These are phyloP conservation scores for Macrobrachium nipponense DNA, from an alignment of 1,140 invertebrate species.

Conservation along the genomic window DNA sequence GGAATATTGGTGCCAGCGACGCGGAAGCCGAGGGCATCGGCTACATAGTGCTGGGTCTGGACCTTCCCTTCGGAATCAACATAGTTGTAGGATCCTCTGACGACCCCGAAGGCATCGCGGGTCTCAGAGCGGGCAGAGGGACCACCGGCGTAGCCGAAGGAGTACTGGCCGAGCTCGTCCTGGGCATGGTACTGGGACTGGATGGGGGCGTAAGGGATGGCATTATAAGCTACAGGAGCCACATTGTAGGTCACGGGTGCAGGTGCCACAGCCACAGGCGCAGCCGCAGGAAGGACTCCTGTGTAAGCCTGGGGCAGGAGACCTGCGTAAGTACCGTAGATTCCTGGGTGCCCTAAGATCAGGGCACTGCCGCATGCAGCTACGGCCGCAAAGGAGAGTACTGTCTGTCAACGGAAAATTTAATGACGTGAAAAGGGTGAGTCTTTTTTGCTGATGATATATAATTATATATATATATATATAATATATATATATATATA, in stretches of 20 bases:
- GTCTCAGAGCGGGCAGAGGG: constrained; percentile 35
- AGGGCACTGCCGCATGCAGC: constrained; percentile 9
- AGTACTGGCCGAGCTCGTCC: constrained; percentile 49
- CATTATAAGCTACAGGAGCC: background rate
- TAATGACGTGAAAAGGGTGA: too few species aligned
- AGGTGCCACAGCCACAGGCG: constrained; percentile 3
- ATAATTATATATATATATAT: too few species aligned
- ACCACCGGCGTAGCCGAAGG: constrained; percentile 47
- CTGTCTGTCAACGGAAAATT: constrained; percentile 5
- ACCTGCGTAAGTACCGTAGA: constrained; percentile 6
- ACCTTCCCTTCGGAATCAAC: constrained; percentile 45
- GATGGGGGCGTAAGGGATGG: constrained; percentile 24
- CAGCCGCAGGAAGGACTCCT: background rate
- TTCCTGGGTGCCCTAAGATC: constrained; percentile 14
- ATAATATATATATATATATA: too few species aligned
- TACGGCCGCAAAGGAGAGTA: constrained; percentile 14
- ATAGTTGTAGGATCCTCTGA: constrained; percentile 48
- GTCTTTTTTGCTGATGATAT: too few species aligned
- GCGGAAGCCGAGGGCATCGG: constrained; percentile 48
- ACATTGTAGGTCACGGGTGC: background rate
- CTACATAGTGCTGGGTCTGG: constrained; percentile 51
- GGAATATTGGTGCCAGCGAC: constrained; percentile 52
- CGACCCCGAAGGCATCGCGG: constrained; percentile 34
- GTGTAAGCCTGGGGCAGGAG: background rate
- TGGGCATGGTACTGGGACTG: constrained; percentile 48